Evolutionary conservation across 2,113 vertebrate genomes (phyloP).

Genomic region (Stigmatopora nigra): DNA sequence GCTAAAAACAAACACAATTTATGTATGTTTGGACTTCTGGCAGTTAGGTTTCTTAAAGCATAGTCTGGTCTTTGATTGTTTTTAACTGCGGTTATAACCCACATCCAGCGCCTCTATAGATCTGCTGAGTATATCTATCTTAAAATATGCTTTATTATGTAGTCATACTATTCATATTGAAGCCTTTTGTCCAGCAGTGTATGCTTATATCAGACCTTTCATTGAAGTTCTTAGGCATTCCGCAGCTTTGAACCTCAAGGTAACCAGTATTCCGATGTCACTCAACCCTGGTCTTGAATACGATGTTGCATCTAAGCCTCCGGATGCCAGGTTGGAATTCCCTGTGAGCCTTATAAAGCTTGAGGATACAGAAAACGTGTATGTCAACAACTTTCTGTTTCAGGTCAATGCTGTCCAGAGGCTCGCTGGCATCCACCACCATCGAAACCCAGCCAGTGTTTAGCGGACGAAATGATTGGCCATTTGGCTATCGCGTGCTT

Average conservation of each 20-base stretch:
- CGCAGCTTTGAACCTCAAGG: slow-evolving; percentile 69
- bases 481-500: slow-evolving; percentile 72
- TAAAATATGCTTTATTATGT: not conserved
- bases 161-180: not conserved
- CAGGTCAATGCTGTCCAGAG: slow-evolving; percentile 79
- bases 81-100: not conserved
- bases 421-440: slow-evolving; percentile 78
- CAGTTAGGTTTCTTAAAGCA: not conserved
- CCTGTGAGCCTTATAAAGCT: slow-evolving; percentile 4
- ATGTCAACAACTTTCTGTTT: slow-evolving; percentile 40
- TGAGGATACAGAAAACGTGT: slow-evolving; percentile 20
- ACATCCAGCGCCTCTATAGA: not conserved
- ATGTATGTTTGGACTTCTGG: not conserved
- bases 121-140: not conserved
- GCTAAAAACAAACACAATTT: slow-evolving; percentile 15
- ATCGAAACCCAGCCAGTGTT: slow-evolving; percentile 79
- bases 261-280: slow-evolving; percentile 74
- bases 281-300: slow-evolving; percentile 66
- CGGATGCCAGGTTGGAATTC: slow-evolving; percentile 79
- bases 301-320: slow-evolving; percentile 65
- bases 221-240: slow-evolving; percentile 73
- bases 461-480: slow-evolving; percentile 81
- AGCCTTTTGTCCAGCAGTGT: slow-evolving; percentile 62
- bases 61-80: not conserved
- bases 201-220: slow-evolving; percentile 58